Conservation (phyloP, 1,140 invertebrate species). For the Drosophila chauvacae region DNA sequence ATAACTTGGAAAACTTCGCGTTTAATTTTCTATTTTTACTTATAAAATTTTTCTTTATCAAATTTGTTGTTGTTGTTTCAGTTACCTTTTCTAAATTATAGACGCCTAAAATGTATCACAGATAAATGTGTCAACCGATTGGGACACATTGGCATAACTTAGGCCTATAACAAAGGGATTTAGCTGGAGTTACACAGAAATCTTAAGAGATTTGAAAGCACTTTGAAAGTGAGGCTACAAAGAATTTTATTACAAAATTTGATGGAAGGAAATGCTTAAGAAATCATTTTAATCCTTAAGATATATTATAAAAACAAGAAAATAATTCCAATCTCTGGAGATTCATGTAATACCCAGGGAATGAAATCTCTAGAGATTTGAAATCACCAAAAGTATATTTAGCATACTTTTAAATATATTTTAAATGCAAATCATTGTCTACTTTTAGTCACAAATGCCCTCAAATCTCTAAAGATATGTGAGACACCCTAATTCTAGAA, state of each 20-base stretch:
- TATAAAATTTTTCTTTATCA: constrained; percentile 32
- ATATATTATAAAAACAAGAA: not conserved
- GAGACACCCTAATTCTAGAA: not conserved
- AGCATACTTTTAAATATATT: not conserved
- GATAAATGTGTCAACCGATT: constrained; percentile 66
- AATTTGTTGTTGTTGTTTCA: constrained; percentile 32
- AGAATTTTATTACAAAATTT: not conserved
- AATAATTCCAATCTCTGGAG: too few relatives aligned
- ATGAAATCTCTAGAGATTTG: not conserved
- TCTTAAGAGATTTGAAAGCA: not conserved
- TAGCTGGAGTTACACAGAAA: constrained; percentile 7
- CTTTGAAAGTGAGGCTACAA: not conserved
- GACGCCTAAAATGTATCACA: constrained; percentile 77
- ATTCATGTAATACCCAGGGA: too few relatives aligned
- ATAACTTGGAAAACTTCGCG: constrained; percentile 28
- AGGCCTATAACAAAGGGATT: constrained; percentile 62
- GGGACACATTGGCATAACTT: constrained; percentile 70
- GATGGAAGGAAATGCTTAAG: not conserved
- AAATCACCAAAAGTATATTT: not conserved
- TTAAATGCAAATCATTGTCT: not conserved
- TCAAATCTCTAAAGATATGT: not conserved
- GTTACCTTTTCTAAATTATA: constrained; percentile 49
- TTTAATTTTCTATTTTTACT: constrained; percentile 11
- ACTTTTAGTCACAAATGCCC: too few relatives aligned
- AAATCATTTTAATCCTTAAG: not conserved